Evolutionary conservation across 1,140 invertebrate species (phyloP), one percentile per base, ranked within the genome.

Genomic region (Heliconius melpomene): DNA sequence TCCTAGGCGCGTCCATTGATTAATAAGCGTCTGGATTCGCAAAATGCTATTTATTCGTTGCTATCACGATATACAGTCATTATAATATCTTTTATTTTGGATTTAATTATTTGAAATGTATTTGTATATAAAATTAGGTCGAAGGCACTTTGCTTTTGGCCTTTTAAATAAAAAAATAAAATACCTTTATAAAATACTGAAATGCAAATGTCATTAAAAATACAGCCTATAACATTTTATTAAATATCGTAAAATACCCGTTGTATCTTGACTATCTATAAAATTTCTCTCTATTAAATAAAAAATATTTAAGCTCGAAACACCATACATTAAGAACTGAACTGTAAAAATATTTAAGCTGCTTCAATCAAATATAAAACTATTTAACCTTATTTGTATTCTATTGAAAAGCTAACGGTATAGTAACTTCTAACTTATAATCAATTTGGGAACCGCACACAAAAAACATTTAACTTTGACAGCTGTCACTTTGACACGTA

Each of bases 401-500:
- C 23, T 70, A 77, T 77, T 46, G 26, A 77, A 71, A 77, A 76
- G 13, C 26, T 77, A 77, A 77, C 75, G 79, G 77, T 72, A 46
- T 32, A n/a, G 13, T 29, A 29, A 66, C 60, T 66, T 29, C 23
- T 66, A 29, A 66, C 9, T 66, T 26, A 13, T 26, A 75, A 74
- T 75, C 40, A 75, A 73, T 74, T n/a, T 66, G 38, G 20, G 23
- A 60, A 20, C 38, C 23, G 57, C 36, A 60, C 74, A 74, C 75
- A 74, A 79, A 82, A 82, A 70, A 77, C 54, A 74, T 32, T 71
- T 29, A 70, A 77, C 36, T 78, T 73, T 76, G 78, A 73, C 81
- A 77, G 74, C 81, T 77, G 81, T 82, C 78, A 79, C 2, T 52
- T 79, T 77, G 77, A 81, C 80, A 81, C 50, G 76, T 81, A 60